Base-by-base conservation (phyloP, 2,888 invertebrate genomes). In the Cancer borealis region DNA sequence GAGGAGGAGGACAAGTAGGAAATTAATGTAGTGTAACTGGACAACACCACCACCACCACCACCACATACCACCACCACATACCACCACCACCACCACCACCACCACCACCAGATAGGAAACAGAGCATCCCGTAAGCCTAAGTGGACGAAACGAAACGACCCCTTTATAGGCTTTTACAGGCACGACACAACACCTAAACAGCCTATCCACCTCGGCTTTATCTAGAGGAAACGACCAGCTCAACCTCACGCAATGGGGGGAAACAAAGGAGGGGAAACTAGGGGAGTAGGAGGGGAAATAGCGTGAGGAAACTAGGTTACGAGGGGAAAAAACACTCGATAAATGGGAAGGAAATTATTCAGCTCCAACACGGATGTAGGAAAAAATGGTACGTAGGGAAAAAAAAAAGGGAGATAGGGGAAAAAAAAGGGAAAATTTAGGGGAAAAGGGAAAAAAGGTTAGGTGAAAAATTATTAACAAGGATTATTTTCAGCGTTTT, bases 61-160 rank as follows among this genome's bases (percentile, higher is more conserved):
- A 90, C 49, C 46, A 47, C 26, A n/a, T 49, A 47, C 30, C 46
- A 46, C 47, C 54, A 47, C 30, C 49, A 54, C 47, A n/a, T 14
- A 90, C 30, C 49, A 26, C 54, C 14, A 47, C 21, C 46, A 49
- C 47, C 54, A 30, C 30, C 30, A 91, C 88, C 21, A 21, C 21
- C 88, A 88, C 21, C n/a, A 66, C 66, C 66, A 66, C 66, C 66
- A 66, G 66, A 66, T 66, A 66, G 66, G n/a, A 66, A 66, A n/a
- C n/a, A 66, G 66, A 66, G n/a, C n/a, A 66, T 66, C 66, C 54
- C 54, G 3, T 66, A n/a, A 66, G n/a, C 66, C 1, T 66, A 66
- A 66, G 66, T 66, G 66, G 66, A 21, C 66, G n/a, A 66, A 21
- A n/a, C 17, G n/a, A 66, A 66, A 66, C n/a, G 66, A 8, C 8